Evolutionary conservation across 1,140 invertebrate species (phyloP).

Genomic region (Coptotermes formosanus): DNA sequence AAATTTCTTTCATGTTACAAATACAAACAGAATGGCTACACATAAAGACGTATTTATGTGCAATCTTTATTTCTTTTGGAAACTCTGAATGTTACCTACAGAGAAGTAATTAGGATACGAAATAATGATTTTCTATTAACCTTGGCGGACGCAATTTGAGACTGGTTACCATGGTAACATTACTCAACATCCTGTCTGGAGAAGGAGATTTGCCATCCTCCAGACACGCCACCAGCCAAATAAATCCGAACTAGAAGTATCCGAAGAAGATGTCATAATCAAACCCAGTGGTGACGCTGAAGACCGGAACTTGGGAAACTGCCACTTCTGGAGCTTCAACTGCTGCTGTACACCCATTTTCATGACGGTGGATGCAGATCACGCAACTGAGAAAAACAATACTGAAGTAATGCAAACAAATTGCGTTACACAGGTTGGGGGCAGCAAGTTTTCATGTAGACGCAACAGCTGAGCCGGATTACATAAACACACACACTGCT

Average conservation of each 20-base stretch:
- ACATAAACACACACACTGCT: not conserved
- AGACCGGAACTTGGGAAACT: not conserved
- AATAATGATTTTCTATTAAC: constrained; percentile 15
- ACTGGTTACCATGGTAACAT: constrained; percentile 15
- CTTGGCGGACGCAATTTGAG: not conserved
- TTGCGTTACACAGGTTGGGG: not conserved
- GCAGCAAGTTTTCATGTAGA: not conserved
- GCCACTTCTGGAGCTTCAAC: not conserved
- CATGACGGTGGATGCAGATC: not conserved
- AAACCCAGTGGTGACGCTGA: not conserved
- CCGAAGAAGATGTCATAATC: not conserved
- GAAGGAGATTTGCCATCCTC: constrained; percentile 55
- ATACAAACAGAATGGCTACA: not conserved
- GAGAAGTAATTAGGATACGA: not conserved
- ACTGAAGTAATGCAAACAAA: not conserved
- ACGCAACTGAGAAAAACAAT: not conserved
- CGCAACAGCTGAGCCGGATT: not conserved
- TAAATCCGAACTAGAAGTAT: not conserved
- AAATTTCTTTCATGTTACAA: not conserved
- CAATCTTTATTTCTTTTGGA: not conserved
- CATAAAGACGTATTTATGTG: not conserved
- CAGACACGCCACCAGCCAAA: constrained; percentile 52
- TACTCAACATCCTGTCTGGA: constrained; percentile 54
- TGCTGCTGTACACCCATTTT: not conserved
- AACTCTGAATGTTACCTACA: not conserved